Evolutionary conservation across 2,888 invertebrate genomes (phyloP).

Genomic region (Steinernema hermaphroditum): DNA sequence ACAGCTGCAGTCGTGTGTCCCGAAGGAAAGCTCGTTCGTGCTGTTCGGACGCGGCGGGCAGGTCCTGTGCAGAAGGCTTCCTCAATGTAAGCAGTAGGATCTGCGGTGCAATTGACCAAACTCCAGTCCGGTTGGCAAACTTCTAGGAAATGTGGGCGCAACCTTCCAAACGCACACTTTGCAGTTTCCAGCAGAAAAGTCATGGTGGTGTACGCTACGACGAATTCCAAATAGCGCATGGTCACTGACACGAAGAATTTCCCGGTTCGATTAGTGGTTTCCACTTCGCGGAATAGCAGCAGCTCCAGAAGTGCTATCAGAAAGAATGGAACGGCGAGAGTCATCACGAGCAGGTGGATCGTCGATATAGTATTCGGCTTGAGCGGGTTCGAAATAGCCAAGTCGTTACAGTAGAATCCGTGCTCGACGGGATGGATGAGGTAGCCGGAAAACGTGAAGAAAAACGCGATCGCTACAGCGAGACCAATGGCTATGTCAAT

Average conservation of each 20-base stretch:
- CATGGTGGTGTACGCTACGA: slow-evolving; percentile 47
- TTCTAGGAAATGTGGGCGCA: slow-evolving; percentile 89
- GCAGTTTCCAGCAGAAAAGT: slow-evolving; percentile 78
- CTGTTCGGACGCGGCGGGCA: slow-evolving; percentile 44
- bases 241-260: slow-evolving; percentile 53
- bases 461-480: slow-evolving; percentile 43
- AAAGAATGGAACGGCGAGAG: slow-evolving; percentile 54
- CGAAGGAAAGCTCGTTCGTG: slow-evolving; percentile 65
- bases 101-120: slow-evolving; percentile 46
- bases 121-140: slow-evolving; percentile 77
- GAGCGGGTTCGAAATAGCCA: slow-evolving; percentile 84
- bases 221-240: slow-evolving; percentile 57
- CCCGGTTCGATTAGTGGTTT: slow-evolving; percentile 35
- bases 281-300: slow-evolving; percentile 44
- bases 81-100: slow-evolving; percentile 48
- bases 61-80: slow-evolving; percentile 42
- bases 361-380: slow-evolving; percentile 69
- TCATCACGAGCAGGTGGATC: slow-evolving; percentile 51
- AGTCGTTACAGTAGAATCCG: slow-evolving; percentile 93
- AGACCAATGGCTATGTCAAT: slow-evolving; percentile 48
- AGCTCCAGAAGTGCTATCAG: slow-evolving; percentile 48
- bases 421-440: slow-evolving; percentile 67
- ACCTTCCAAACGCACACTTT: slow-evolving; percentile 86
- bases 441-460: slow-evolving; percentile 48
- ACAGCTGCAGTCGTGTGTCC: slow-evolving; percentile 64